Evolutionary conservation across 2,113 vertebrate species (phyloP), one percentile per base, ranked within the genome.

Genomic region (Anarrhichthys ocellatus): DNA sequence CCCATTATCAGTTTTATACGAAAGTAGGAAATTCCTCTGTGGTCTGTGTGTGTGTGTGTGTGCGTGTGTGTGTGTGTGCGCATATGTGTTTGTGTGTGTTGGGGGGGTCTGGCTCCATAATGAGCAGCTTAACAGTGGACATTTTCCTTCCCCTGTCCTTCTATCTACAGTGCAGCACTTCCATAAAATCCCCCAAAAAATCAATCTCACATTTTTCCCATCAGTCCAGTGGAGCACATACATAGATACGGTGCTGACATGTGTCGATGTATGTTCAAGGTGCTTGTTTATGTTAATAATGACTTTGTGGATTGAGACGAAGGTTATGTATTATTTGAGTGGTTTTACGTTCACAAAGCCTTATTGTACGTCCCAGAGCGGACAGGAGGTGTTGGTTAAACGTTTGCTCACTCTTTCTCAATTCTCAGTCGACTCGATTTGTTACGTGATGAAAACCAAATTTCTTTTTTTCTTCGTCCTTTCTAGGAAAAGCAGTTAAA

Each of bases 1-100:
- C 94, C 94, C 94, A 94, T 96, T 96, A 95, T 95, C 94, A 94
- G 89, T 93, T 95, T 95, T 95, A 95, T 95, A 94, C 88, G 92
- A 94, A 94, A 91, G 69, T 82, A 91, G 91, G 89, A 95, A 94
- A 94, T 94, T 95, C 95, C 91, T 93, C 85, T 87, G 90, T 70
- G 87, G 91, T 90, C 69, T 59, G 17, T 66, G 34, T 81, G 66
- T 79, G 72, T 85, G 62, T 78, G 67, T 76, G 61, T 84, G 81
- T 67, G 83, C 78, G 70, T 73, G 64, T 79, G 78, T 70, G 76
- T 68, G 68, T 42, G 24, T 62, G 36, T 69, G 69, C 70, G 36
- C 52, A 52, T 74, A 54, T 79, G 78, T 70, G 76, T 68, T 64
- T 42, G 24, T 62, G 36, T 69, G 69, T 69, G 63, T 73, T 46